Percentiles rank a stretch among this genome's conserved stretches.
These are phyloP conservation scores for Ariolimax columbianus DNA, from an alignment of 2,888 invertebrate genomes.

Conservation along the genomic window DNA sequence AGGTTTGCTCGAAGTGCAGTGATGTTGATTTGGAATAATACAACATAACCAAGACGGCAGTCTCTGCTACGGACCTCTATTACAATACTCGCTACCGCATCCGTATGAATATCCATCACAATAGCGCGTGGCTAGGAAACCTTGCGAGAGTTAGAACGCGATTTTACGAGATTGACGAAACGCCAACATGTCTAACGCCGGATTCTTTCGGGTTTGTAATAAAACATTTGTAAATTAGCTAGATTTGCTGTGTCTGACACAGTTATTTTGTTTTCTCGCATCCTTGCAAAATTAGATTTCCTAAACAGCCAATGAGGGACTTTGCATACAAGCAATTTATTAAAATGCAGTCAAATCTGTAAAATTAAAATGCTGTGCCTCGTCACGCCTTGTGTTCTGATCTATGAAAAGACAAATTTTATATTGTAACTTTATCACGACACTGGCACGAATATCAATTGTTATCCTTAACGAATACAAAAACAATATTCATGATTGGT, in stretches of 20 bases:
- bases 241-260: not conserved
- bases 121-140: not conserved
- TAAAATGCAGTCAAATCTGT: not conserved
- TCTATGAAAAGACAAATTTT: not conserved
- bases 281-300: not conserved
- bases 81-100: too few species aligned
- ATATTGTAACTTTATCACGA: not conserved
- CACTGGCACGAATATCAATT: not conserved
- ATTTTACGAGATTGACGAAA: slow-evolving; percentile 33
- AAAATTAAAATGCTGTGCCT: not conserved
- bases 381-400: not conserved
- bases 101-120: not conserved
- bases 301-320: not conserved
- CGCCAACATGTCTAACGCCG: slow-evolving; percentile 55
- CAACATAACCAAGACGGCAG: too few species aligned
- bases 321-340: not conserved
- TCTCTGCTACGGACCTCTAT: too few species aligned
- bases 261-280: not conserved
- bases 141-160: slow-evolving; percentile 16
- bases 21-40: too few species aligned
- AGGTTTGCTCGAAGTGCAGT: too few species aligned
- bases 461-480: not conserved
- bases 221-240: not conserved
- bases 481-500: not conserved
- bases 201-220: slow-evolving; percentile 53